Conservation (phyloP, 2,888 invertebrate genomes). For the Drosophila paramelanica region DNA sequence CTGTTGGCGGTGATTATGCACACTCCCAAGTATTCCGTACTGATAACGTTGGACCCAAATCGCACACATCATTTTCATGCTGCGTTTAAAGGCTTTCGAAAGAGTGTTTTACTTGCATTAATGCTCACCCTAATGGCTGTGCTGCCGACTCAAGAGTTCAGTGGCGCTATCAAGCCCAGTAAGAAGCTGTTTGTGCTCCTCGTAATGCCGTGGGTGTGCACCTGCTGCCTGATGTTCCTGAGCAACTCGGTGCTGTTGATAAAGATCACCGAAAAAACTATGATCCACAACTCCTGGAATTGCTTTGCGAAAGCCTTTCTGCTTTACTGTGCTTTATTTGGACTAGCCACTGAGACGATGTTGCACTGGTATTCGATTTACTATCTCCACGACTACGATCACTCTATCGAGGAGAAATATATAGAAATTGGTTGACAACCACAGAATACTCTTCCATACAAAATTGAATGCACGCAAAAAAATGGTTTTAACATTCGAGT, state of each 20-base stretch:
- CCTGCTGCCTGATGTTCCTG: slow-evolving; percentile 13
- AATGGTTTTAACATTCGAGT: no score
- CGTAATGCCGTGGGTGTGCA: slow-evolving; percentile 5
- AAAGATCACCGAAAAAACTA: background rate
- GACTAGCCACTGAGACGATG: slow-evolving; percentile 4
- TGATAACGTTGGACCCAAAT: slow-evolving; percentile 2
- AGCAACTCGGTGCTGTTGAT: slow-evolving; percentile 1
- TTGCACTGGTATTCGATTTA: slow-evolving; percentile 10
- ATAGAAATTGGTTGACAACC: no score
- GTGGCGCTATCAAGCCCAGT: background rate
- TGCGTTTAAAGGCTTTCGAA: background rate
- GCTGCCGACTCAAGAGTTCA: background rate
- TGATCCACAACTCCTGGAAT: background rate
- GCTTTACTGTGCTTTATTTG: background rate
- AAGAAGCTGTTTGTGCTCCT: slow-evolving; percentile 3
- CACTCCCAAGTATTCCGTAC: background rate
- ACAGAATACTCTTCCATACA: background rate
- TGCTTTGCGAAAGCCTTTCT: slow-evolving; percentile 1
- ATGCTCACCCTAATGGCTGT: slow-evolving; percentile 5
- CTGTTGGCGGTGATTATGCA: slow-evolving; percentile 7
- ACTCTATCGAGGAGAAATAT: background rate
- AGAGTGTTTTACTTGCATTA: background rate
- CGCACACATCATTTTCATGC: slow-evolving; percentile 6
- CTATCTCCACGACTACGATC: background rate
- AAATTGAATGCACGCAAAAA: background rate